These are phyloP conservation scores for Neoarius graeffei DNA, from an alignment of 2,113 vertebrate species.

Conservation along the genomic window DNA sequence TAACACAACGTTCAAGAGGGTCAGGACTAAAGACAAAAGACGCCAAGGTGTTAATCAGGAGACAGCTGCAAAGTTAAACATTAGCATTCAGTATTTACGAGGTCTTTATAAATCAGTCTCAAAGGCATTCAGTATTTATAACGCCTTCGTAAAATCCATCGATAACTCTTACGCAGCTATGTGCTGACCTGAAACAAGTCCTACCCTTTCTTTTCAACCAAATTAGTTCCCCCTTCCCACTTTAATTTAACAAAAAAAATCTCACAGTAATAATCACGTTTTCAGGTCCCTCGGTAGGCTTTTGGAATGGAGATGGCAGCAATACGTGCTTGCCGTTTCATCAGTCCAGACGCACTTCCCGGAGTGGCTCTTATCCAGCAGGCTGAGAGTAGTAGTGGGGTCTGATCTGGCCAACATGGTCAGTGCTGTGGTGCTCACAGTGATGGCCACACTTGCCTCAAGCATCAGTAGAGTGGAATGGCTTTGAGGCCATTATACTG, in stretches of 20 bases:
- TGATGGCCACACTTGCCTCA: constrained; percentile 10
- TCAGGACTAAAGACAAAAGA: constrained; percentile 30
- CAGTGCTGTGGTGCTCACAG: constrained; percentile 13
- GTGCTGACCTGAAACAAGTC: not conserved
- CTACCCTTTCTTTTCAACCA: not conserved
- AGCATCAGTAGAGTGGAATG: constrained; percentile 24
- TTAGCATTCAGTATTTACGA: constrained; percentile 24
- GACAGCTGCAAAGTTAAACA: not conserved
- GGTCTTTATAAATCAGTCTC: constrained; percentile 15
- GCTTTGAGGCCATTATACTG: not conserved
- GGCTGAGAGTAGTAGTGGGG: not conserved
- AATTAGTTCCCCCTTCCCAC: not conserved
- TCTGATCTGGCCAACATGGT: constrained; percentile 29
- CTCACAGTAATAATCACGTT: not conserved
- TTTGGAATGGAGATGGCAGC: not conserved
- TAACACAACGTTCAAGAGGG: not conserved
- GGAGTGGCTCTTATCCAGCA: constrained; percentile 29
- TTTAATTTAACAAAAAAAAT: not conserved
- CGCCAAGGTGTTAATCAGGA: constrained; percentile 25
- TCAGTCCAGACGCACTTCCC: constrained; percentile 8
- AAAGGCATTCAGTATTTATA: constrained; percentile 23
- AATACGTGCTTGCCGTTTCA: not conserved
- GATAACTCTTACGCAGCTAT: not conserved
- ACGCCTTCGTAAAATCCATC: constrained; percentile 24
- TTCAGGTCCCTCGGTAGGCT: not conserved